Evolutionary conservation across 1,140 invertebrate species (phyloP), one percentile per base, ranked within the genome.

Genomic region (Heliothis subflexa): DNA sequence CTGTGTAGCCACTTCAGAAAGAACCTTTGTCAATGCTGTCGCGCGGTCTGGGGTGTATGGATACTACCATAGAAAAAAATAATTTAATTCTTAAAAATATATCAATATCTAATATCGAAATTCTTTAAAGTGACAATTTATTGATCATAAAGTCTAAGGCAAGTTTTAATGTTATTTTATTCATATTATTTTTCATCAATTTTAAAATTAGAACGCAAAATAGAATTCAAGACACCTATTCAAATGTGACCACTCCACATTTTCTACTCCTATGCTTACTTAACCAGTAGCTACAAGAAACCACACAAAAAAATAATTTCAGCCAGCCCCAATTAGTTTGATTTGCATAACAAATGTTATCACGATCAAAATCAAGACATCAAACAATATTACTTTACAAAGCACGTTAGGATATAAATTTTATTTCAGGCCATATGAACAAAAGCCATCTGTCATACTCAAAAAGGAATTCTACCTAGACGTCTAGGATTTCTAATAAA

Each of bases 401-500:
- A 70, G 14, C 28, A 49, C 28, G 47, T 45, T 57, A 45, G 28
- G 25, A 62, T 61, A 61, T 49, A 74, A 47, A 59, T 59, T 49
- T 62, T 50, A 76, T 62, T 33, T 12, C 28, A 52, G 9, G 57
- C 25, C n/a, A 61, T 76, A 54, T 25, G 62, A 79, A 81, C 79
- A 75, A 81, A 80, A 66, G 68, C 77, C 78, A 85, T 86, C 77
- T 79, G 78, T 86, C 81, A 85, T 85, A 85, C 82, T 84, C 79
- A 85, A 85, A 85, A 81, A 81, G 81, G 83, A 86, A 85, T 85
- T 76, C 78, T 57, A 78, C 78, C 59, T 78, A 50, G 81, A 70
- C 77, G 79, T 81, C 80, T 82, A 81, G 84, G 78, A 84, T 84
- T 87, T 84, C 81, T 85, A 84, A 85, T 88, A 85, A 86, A 86